Evolutionary conservation across 2,888 invertebrate species (phyloP), one percentile per base, ranked within the genome.

Genomic region (Drosophila niveifrons): DNA sequence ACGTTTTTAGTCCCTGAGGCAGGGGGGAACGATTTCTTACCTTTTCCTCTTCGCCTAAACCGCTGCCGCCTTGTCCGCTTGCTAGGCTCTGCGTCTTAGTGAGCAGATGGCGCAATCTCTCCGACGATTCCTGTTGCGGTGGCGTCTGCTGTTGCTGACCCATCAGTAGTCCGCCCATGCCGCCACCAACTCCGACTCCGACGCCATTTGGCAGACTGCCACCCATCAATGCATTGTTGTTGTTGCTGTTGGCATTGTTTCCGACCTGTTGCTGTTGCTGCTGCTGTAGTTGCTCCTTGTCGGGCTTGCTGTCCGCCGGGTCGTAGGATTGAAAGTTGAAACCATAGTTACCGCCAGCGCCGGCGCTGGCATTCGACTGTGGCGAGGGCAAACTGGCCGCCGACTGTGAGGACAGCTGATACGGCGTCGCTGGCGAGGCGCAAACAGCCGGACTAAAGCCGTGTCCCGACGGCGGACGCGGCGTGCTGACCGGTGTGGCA

Each of bases 381-480:
- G 94, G 94, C 82, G 94, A 94, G 29, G 93, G 93, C 85, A 93
- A 91, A 59, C 92, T 91, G 53, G 92, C 90, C 17, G 90, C 91
- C 65, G 90, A 91, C 66, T 92, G 91, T 56, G 91, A 92, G 11
- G 92, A 91, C 56, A 92, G 80, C 68, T 92, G 93, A 76, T 92
- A 94, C 51, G 94, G 93, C 72, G 93, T 94, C 83, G 93, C 93
- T 72, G 92, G 93, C 64, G 92, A 93, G 78, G 91, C 93, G 89
- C 92, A 93, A 48, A 92, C 93, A 68, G 92, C 93, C 78, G 91
- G 92, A 90, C 93, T 93, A 50, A 91, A 93, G 48, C 94, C 94
- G 67, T 95, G 94, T 0, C 91, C 91, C 7, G 95, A 94, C 31
- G 94, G 94, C 53, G 95, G 94, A 58, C 95, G 94, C 23, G 95